Evolutionary conservation across 2,797 vertebrate genomes (phyloP).

Genomic region (Heterohyrax brucei): DNA sequence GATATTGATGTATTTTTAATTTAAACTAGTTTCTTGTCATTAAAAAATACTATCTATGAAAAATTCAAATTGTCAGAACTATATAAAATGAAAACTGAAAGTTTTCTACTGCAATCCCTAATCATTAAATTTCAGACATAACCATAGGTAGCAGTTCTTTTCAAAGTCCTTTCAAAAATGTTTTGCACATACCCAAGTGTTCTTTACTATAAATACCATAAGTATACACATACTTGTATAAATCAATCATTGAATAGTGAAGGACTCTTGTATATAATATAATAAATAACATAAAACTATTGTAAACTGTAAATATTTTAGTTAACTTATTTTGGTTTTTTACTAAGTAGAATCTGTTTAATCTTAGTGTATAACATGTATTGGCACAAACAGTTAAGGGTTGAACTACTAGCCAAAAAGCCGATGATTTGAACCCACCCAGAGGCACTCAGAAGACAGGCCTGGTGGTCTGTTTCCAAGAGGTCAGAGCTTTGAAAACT

Average conservation of each 20-base stretch:
- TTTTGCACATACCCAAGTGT: neutral
- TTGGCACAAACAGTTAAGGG: neutral
- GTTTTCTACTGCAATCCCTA: constrained; percentile 2
- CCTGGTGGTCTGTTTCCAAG: neutral
- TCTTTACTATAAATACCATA: constrained; percentile 45
- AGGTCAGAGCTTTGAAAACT: neutral
- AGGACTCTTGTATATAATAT: neutral
- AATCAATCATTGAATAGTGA: constrained; percentile 2
- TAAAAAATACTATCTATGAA: constrained; percentile 43
- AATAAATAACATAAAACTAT: neutral
- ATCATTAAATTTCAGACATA: constrained; percentile 47
- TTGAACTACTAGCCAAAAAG: neutral
- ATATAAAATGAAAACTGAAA: neutral
- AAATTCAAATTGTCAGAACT: constrained; percentile 6
- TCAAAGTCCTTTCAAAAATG: constrained; percentile 19
- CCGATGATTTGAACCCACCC: neutral
- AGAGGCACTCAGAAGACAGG: neutral
- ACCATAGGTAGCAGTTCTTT: neutral
- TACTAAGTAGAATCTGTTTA: constrained; percentile 18
- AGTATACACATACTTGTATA: neutral
- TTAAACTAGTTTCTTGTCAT: constrained; percentile 27
- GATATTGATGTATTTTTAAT: constrained; percentile 6
- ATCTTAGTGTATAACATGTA: constrained; percentile 18
- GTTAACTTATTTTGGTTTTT: constrained; percentile 16
- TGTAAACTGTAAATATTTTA: constrained; percentile 18